A percentile compares a stretch with the other conserved stretches of the same genome.
These are phyloP conservation scores for Sinocyclocheilus anshuiensis DNA, from an alignment of 2,113 vertebrate genomes.

Conservation along the genomic window DNA sequence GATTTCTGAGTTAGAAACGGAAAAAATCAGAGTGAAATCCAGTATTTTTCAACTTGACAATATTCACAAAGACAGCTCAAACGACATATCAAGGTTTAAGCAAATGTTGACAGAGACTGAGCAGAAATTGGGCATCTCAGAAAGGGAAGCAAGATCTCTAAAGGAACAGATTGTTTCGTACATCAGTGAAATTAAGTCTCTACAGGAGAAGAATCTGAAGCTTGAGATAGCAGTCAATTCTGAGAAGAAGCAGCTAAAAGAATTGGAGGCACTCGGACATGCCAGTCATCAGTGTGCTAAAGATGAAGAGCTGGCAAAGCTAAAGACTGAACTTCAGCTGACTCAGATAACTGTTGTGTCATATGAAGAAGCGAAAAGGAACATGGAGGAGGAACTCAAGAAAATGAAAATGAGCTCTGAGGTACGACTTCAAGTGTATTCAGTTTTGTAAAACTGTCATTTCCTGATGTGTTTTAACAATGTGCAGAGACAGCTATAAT, in stretches of 20 bases:
- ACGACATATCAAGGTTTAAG: constrained; percentile 69
- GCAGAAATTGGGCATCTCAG: constrained; percentile 72
- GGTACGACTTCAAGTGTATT: constrained; percentile 75
- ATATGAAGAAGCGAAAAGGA: constrained; percentile 71
- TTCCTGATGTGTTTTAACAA: constrained; percentile 8
- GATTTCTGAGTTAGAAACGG: constrained; percentile 66
- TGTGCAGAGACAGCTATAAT: not conserved
- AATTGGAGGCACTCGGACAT: constrained; percentile 52
- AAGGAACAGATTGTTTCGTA: constrained; percentile 66
- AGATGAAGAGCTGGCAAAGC: constrained; percentile 68
- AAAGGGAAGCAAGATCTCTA: constrained; percentile 65
- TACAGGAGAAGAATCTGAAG: constrained; percentile 67
- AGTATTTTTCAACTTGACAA: constrained; percentile 68
- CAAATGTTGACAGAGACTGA: constrained; percentile 71
- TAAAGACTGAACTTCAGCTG: constrained; percentile 70
- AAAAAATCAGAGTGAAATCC: constrained; percentile 68
- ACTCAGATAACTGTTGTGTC: constrained; percentile 68
- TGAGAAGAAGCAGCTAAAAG: constrained; percentile 57
- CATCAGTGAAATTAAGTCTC: constrained; percentile 65
- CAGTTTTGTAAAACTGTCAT: not conserved
- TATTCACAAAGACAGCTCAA: constrained; percentile 70
- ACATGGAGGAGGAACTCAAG: constrained; percentile 75
- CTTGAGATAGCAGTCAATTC: constrained; percentile 54
- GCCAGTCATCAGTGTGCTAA: constrained; percentile 55
- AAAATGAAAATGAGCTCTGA: constrained; percentile 78